Percentiles rank a stretch among this genome's conserved stretches.
Evolutionary conservation across 2,888 invertebrate species (phyloP).

Genomic region (Beris chalybata): DNA sequence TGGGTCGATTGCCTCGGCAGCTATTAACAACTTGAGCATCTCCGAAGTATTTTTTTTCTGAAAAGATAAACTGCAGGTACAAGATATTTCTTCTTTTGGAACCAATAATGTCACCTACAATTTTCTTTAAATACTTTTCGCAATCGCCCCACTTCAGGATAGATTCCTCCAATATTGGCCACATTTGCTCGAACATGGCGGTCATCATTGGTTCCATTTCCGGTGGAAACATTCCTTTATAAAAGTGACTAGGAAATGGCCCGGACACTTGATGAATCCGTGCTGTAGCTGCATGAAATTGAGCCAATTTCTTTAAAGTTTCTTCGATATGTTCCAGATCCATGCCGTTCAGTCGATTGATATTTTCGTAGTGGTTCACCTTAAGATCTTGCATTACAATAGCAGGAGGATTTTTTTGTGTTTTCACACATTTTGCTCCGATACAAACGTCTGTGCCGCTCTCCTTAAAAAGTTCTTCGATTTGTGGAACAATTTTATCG

Average conservation of each 20-base stretch:
- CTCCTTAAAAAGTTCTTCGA: constrained; percentile 25
- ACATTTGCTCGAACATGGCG: background rate
- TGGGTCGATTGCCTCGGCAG: constrained; percentile 35
- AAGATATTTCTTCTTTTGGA: background rate
- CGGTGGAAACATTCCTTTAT: constrained; percentile 4
- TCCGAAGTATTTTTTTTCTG: constrained; percentile 35
- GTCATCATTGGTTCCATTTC: constrained; percentile 6
- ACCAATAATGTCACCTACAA: constrained; percentile 40
- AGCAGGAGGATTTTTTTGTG: constrained; percentile 13
- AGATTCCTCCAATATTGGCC: constrained; percentile 1
- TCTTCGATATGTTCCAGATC: constrained; percentile 19
- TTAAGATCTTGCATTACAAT: constrained; percentile 28
- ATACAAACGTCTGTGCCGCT: constrained; percentile 14
- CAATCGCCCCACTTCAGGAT: constrained; percentile 34
- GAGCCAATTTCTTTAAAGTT: constrained; percentile 34
- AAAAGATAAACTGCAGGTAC: background rate
- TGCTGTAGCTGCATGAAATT: constrained; percentile 36
- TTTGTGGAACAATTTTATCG: constrained; percentile 24
- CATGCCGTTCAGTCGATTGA: constrained; percentile 27
- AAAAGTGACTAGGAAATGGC: constrained; percentile 37
- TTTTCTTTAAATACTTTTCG: constrained; percentile 42
- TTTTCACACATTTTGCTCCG: constrained; percentile 31
- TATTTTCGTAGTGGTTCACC: constrained; percentile 17
- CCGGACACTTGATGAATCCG: constrained; percentile 10
- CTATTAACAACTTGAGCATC: constrained; percentile 31